These are phyloP conservation scores for Bufo bufo DNA, from an alignment of 2,113 vertebrate genomes.

Conservation along the genomic window DNA sequence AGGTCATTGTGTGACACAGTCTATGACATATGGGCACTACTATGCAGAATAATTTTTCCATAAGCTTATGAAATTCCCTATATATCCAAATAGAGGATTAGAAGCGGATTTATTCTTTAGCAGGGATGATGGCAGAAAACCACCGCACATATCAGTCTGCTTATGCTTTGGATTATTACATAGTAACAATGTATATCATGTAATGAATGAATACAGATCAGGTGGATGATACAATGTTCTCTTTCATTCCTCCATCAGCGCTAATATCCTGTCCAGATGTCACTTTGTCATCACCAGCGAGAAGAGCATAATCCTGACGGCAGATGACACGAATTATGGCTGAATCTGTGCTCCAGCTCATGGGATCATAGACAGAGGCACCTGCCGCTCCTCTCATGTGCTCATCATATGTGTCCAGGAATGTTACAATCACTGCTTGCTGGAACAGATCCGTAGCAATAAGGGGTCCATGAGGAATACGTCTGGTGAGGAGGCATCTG, in stretches of 20 bases:
- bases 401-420: neutral
- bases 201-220: neutral
- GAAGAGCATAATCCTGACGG: neutral
- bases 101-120: neutral
- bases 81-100: too few species aligned
- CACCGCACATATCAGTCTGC: neutral
- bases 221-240: neutral
- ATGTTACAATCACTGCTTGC: neutral
- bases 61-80: too few species aligned
- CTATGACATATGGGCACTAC: too few species aligned
- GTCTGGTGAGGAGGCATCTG: too few species aligned
- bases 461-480: too few species aligned
- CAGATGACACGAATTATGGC: neutral
- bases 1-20: too few species aligned
- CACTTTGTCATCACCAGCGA: neutral
- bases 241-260: neutral
- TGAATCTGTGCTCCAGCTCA: neutral
- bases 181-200: neutral
- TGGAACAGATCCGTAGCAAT: neutral
- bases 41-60: too few species aligned
- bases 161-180: neutral
- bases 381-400: neutral
- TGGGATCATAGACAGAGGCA: neutral
- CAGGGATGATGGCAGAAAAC: neutral
- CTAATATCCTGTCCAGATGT: conserved; percentile 21